Evolutionary conservation across 1,140 invertebrate species (phyloP), one percentile per base, ranked within the genome.

Genomic region (Bombus fervidus): DNA sequence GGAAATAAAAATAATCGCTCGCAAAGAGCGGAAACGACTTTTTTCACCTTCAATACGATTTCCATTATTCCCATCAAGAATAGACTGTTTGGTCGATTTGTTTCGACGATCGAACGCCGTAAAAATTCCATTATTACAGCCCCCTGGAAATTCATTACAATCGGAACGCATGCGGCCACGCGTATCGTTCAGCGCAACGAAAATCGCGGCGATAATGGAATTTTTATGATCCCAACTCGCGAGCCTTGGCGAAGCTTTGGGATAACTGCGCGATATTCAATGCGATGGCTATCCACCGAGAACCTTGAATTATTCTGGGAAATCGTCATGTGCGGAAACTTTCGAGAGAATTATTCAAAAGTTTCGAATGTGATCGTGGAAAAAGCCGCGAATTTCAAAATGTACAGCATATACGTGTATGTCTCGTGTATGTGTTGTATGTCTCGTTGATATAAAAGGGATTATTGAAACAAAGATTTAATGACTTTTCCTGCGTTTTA

Each of bases 71-170:
- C 39, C 69, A 41, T 72, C 69, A 72, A 28, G 37, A 41, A 13
- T 41, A 72, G 37, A 41, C 28, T 41, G 28, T 72, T 72, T 41
- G 39, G 39, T 41, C 69, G 37, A 72, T 41, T 72, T 72, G 69
- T 72, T 72, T 72, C 69, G 39, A 72, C 69, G 69, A 72, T 72
- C 69, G 71, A 73, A 73, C 71, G 3, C 43, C 71, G n/a, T 73
- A 73, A 73, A 73, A 73, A 73, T 73, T 43, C 71, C 71, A 73
- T 73, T 73, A 73, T 73, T 43, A 72, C 69, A 72, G 10, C n/a
- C 41, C 71, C n/a, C n/a, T 73, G 71, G 15, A 73, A 43, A 73
- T 73, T 73, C 71, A 73, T 73, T 73, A 73, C 71, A 73, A 43
- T 3, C 6, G 13, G 41, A 22, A 73, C 41, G 41, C 71, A 73